Percentiles rank a stretch among this genome's conserved stretches.
phyloP scores from a whole-genome alignment of 2,888 invertebrate species.

The Melanostoma scalare region DNA sequence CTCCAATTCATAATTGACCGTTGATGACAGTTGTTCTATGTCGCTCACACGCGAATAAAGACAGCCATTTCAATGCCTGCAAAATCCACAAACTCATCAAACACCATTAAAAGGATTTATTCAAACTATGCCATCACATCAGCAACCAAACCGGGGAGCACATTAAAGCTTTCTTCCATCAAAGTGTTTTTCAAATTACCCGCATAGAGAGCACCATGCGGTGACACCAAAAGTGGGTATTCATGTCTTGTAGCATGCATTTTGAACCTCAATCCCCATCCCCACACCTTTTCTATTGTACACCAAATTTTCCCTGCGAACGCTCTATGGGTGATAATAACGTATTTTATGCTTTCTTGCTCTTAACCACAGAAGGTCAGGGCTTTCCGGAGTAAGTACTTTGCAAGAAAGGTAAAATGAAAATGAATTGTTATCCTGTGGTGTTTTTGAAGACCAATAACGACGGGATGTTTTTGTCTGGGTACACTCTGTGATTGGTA shows the following conservation, averaged over 20 bases:
- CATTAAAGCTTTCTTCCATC: conserved; percentile 25
- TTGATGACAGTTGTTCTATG: conserved; percentile 14
- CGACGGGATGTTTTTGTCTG: not conserved
- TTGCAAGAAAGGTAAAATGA: conserved; percentile 11
- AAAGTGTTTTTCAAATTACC: not conserved
- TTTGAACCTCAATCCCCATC: not conserved
- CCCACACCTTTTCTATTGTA: too few relatives aligned
- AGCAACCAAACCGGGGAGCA: not conserved
- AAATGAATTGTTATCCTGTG: conserved; percentile 40
- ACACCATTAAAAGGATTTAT: conserved; percentile 37
- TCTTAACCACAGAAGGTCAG: too few relatives aligned
- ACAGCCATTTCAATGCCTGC: not conserved
- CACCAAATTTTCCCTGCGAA: conserved; percentile 25
- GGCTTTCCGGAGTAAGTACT: not conserved
- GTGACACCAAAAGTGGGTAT: conserved; percentile 30
- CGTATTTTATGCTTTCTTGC: not conserved
- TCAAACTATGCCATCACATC: not conserved
- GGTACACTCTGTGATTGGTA: conserved; percentile 8
- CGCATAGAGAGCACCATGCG: conserved; percentile 9
- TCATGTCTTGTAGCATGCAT: conserved; percentile 23
- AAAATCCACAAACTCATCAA: not conserved
- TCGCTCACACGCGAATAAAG: conserved; percentile 9
- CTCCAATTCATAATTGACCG: conserved; percentile 5
- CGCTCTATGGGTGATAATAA: not conserved
- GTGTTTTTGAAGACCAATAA: conserved; percentile 9